These are phyloP conservation scores for Campaea margaritaria DNA, from an alignment of 2,888 invertebrate species.

Conservation along the genomic window DNA sequence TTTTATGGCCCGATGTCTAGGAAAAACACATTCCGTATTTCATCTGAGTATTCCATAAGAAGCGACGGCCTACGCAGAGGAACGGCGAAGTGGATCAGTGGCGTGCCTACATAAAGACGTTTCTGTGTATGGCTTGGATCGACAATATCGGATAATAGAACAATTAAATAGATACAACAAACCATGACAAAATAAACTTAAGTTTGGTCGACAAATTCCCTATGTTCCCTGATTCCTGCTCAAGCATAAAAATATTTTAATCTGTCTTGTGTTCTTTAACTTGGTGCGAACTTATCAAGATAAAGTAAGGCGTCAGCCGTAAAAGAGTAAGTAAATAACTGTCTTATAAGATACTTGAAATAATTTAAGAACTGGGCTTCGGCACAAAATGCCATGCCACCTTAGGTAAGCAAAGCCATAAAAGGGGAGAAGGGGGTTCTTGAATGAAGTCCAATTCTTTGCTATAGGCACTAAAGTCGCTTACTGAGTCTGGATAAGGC, in stretches of 20 bases:
- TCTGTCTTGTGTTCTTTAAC: too few relatives aligned
- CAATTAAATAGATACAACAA: too few relatives aligned
- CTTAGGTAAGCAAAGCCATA: conserved; percentile 36
- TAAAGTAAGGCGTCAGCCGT: neutral
- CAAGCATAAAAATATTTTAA: too few relatives aligned
- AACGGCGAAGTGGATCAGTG: too few relatives aligned
- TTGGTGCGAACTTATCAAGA: too few relatives aligned
- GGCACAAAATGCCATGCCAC: conserved; percentile 24
- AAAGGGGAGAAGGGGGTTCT: conserved; percentile 31
- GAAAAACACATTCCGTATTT: conserved; percentile 28
- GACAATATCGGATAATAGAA: too few relatives aligned
- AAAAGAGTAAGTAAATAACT: conserved; percentile 4
- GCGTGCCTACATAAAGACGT: too few relatives aligned
- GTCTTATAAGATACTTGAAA: conserved; percentile 13
- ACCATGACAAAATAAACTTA: too few relatives aligned
- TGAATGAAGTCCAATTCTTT: conserved; percentile 43
- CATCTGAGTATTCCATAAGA: conserved; percentile 6
- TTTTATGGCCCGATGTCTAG: conserved; percentile 26
- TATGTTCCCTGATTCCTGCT: too few relatives aligned
- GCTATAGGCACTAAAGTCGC: conserved; percentile 35
- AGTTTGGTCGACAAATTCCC: too few relatives aligned
- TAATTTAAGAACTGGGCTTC: conserved; percentile 27
- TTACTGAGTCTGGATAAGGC: conserved; percentile 34
- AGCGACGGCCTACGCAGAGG: too few relatives aligned
- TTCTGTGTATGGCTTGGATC: too few relatives aligned